phyloP scores from a whole-genome alignment of 2,113 vertebrate genomes.

The Saccopteryx bilineata region DNA sequence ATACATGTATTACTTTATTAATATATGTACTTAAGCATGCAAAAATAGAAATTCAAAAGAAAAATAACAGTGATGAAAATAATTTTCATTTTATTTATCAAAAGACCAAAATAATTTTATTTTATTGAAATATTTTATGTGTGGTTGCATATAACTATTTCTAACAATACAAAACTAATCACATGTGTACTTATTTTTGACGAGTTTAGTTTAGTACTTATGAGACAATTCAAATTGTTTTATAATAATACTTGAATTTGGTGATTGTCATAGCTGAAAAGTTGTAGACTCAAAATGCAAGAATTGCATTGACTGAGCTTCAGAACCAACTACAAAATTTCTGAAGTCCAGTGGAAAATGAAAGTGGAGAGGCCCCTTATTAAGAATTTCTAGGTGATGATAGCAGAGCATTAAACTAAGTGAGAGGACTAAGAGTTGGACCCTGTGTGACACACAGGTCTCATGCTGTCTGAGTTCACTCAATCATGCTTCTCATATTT shows the following conservation, averaged over 20 bases:
- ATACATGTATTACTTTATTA: background rate
- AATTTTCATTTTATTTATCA: constrained; percentile 18
- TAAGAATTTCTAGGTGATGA: background rate
- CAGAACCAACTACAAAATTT: background rate
- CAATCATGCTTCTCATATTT: background rate
- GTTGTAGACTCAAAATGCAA: background rate
- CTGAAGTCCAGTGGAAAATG: background rate
- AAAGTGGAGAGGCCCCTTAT: background rate
- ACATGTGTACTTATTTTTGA: constrained; percentile 1
- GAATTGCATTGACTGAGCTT: background rate
- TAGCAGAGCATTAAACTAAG: background rate
- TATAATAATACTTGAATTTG: constrained; percentile 1
- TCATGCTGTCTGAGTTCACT: background rate
- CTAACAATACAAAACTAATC: background rate
- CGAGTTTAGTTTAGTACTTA: background rate
- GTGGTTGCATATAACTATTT: constrained; percentile 5
- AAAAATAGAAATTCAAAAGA: constrained; percentile 1
- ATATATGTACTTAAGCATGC: background rate
- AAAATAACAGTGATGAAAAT: background rate
- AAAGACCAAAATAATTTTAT: background rate
- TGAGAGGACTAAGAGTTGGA: background rate
- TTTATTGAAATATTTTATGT: constrained; percentile 30
- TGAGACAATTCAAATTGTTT: background rate
- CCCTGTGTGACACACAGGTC: background rate
- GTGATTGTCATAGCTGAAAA: background rate